Evolutionary conservation across 1,140 invertebrate species (phyloP).

Genomic region (Polypedilum pembai): DNA sequence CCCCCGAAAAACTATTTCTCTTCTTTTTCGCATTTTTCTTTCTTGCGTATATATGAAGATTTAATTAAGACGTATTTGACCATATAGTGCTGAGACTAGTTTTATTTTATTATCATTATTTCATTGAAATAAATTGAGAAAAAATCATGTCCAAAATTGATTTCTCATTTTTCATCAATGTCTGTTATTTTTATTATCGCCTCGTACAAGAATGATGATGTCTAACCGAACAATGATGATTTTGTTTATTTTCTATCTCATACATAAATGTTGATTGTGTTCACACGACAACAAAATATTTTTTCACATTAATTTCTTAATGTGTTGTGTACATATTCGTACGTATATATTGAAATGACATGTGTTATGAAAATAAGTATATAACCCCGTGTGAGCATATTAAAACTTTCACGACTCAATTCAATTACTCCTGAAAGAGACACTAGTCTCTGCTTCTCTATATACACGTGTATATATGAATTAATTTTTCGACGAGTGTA

Average conservation of each 20-base stretch:
- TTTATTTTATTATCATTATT: not conserved
- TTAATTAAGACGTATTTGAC: slow-evolving; percentile 9
- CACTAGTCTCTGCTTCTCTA: too few relatives aligned
- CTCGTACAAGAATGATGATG: slow-evolving; percentile 1
- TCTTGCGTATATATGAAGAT: not conserved
- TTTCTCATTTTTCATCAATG: slow-evolving; percentile 13
- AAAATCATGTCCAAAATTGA: slow-evolving; percentile 7
- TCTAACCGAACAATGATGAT: not conserved
- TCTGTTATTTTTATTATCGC: not conserved
- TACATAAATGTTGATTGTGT: not conserved
- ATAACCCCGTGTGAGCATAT: not conserved
- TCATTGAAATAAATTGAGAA: slow-evolving; percentile 5
- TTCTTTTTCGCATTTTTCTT: not conserved
- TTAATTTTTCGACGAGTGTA: not conserved
- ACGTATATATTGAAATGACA: not conserved
- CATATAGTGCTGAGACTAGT: not conserved
- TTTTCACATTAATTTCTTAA: not conserved
- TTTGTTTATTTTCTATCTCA: not conserved
- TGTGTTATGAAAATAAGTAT: not conserved
- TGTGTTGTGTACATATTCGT: not conserved
- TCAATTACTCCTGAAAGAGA: not conserved
- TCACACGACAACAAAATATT: not conserved
- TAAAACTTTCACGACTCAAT: slow-evolving; percentile 11
- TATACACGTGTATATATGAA: not conserved
- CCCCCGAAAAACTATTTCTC: not conserved